Base-by-base conservation (phyloP, 1,140 invertebrate species). In the Metopolophium dirhodum region DNA sequence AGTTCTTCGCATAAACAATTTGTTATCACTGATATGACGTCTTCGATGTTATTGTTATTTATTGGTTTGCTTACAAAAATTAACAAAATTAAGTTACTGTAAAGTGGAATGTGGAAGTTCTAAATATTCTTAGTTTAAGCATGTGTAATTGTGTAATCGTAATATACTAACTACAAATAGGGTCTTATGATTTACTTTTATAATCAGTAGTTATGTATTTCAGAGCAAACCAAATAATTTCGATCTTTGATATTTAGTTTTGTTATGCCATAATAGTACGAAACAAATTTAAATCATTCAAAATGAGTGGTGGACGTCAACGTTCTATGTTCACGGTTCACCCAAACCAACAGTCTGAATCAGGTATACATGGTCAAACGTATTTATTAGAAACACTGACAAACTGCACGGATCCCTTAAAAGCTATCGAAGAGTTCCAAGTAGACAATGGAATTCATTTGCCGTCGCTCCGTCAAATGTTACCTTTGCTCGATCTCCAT, bases 371-470 rank as follows among this genome's bases (percentile, higher is more conserved):
- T 23, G 99, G 98, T 0, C 97, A 98, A 94, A 97, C 97, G 77
- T 98, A 97, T 95, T 96, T 99, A 23, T 96, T 98, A 94, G 98
- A 99, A 95, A 97, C 98, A 86, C 96, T 99, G 7, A 99, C 98
- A 45, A 99, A 98, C 95, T 99, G 98, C 95, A 98, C 98, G 2
- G 98, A 99, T 96, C 99, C 99, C 30, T 95, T 99, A 7, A 98
- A 98, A 96, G 98, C 98, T 82, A 99, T 99, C 94, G 98, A 99
- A 96, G 98, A 99, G 96, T 99, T 99, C 96, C 99, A 99, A 96
- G 97, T 97, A 51, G 97, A 99, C 95, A 99, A 99, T 96, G 98
- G 98, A 82, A 99, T 99, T 94, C 95, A 99, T 68, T 95, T 99
- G 68, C 98, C 99, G 2, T 99, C 98, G 0, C 95, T 99, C 57